These are phyloP conservation scores for Caenorhabditis parvicauda DNA, from an alignment of 2,888 invertebrate genomes.

Conservation along the genomic window DNA sequence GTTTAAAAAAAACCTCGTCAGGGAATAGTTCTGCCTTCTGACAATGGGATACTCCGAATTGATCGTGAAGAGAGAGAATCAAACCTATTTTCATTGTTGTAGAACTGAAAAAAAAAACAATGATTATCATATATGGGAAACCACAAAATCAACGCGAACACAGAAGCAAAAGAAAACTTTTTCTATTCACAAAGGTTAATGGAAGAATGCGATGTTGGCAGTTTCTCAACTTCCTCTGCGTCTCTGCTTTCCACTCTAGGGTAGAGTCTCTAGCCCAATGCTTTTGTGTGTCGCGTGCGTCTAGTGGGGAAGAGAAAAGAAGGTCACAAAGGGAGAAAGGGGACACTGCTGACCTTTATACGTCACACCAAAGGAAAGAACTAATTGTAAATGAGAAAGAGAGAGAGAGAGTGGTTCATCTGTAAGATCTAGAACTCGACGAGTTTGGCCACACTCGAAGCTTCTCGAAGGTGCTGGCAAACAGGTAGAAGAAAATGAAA, in stretches of 20 bases:
- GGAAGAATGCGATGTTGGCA: slow-evolving; percentile 3
- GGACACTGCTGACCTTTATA: too few species aligned
- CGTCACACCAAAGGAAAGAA: too few species aligned
- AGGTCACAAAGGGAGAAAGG: too few species aligned
- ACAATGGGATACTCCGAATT: slow-evolving; percentile 6
- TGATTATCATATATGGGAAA: slow-evolving; percentile 1
- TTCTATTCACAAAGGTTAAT: not conserved
- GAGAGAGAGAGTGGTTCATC: too few species aligned
- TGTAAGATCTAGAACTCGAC: too few species aligned
- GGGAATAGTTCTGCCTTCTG: slow-evolving; percentile 3
- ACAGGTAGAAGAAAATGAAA: too few species aligned
- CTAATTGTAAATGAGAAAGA: too few species aligned
- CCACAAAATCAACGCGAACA: slow-evolving; percentile 1
- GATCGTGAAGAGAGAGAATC: slow-evolving; percentile 4
- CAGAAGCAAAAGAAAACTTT: slow-evolving; percentile 1
- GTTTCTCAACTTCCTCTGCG: slow-evolving; percentile 9
- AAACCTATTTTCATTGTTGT: slow-evolving; percentile 2
- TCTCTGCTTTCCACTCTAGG: slow-evolving; percentile 7
- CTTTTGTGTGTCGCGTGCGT: not conserved
- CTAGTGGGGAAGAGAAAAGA: too few species aligned
- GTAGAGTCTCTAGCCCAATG: not conserved
- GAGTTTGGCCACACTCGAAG: too few species aligned
- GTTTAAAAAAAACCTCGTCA: slow-evolving; percentile 12
- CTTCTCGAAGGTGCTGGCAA: too few species aligned
- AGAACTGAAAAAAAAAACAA: not conserved